Conservation (phyloP, 2,888 invertebrate species). For the Megaustenia siamemsis region DNA sequence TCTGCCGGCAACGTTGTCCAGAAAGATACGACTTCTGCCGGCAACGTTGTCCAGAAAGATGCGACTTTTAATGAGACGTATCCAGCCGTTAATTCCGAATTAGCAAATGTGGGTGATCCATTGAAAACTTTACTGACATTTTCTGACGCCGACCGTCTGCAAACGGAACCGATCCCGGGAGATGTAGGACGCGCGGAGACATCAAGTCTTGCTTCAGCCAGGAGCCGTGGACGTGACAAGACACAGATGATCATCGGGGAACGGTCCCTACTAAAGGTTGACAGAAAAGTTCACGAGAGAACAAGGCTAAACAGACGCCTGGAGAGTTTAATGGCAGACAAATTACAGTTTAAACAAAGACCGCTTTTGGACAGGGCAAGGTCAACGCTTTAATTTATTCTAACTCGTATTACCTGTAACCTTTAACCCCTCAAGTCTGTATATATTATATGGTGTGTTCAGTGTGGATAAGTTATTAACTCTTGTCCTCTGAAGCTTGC, state of each 20-base stretch:
- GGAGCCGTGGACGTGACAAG: neutral
- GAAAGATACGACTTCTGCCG: neutral
- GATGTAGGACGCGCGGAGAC: neutral
- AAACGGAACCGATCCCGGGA: neutral
- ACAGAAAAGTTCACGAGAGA: neutral
- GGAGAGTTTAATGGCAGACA: conserved; percentile 19
- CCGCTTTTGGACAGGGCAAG: conserved; percentile 15
- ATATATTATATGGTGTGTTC: neutral
- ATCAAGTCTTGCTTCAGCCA: neutral
- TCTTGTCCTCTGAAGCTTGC: no score
- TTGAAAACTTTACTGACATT: neutral
- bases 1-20: neutral
- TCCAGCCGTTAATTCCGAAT: no score
- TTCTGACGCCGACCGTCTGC: neutral
- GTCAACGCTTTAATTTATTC: neutral
- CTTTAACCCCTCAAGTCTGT: no score
- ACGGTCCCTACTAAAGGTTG: neutral
- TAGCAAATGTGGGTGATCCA: no score
- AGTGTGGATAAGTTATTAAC: no score
- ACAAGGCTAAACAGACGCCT: conserved; percentile 37
- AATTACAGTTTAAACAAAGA: neutral
- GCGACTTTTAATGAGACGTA: no score
- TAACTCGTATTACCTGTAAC: no score
- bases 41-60: neutral
- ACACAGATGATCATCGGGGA: neutral